phyloP scores from a whole-genome alignment of 2,113 vertebrate genomes.

The Odocoileus hemionus region DNA sequence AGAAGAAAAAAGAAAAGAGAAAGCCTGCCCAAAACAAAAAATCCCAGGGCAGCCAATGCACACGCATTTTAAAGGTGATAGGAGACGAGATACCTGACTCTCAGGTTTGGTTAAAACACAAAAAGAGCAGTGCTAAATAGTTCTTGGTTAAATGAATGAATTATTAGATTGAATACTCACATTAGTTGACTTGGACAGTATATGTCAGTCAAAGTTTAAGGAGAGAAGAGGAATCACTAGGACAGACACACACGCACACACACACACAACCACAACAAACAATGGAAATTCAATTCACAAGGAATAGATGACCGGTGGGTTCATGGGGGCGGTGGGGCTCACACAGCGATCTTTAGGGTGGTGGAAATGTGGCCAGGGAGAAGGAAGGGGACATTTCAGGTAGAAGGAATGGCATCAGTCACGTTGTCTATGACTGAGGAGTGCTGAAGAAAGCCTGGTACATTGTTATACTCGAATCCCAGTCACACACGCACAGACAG shows the following conservation, averaged over 20 bases:
- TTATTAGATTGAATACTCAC: not conserved
- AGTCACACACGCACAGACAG: not conserved
- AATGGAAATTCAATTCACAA: not conserved
- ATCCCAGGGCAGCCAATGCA: not conserved
- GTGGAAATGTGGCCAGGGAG: not conserved
- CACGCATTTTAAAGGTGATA: not conserved
- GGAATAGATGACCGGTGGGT: not conserved
- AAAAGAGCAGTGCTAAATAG: not conserved
- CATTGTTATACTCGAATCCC: not conserved
- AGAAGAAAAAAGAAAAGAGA: not conserved
- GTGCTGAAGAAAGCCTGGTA: not conserved
- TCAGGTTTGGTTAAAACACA: not conserved
- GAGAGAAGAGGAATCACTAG: not conserved
- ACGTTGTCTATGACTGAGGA: not conserved
- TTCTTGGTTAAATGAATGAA: not conserved
- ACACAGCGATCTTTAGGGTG: not conserved
- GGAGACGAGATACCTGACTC: not conserved
- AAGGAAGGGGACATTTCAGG: not conserved
- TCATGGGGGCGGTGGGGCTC: rapidly evolving
- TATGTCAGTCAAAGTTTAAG: not conserved
- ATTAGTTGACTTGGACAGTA: not conserved
- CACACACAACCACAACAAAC: not conserved
- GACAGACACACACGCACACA: not conserved
- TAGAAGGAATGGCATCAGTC: not conserved
- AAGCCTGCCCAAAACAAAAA: not conserved